Evolutionary conservation across 1,140 invertebrate genomes (phyloP).

Genomic region (Thaumetopoea pityocampa): DNA sequence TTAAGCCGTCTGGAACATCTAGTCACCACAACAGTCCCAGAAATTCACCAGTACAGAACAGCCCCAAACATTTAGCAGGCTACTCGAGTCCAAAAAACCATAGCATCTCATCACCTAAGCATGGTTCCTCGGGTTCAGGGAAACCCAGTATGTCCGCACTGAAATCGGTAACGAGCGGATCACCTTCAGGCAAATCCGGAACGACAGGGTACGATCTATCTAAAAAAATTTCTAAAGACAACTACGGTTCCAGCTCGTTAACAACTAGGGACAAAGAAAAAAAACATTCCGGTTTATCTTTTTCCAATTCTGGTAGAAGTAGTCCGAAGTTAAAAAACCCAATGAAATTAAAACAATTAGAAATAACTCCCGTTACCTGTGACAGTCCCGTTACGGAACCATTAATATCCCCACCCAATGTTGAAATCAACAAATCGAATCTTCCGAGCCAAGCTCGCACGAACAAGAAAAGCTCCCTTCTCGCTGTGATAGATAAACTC

Average conservation of each 20-base stretch:
- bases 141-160: constrained; percentile 92
- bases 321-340: constrained; percentile 83
- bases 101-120: constrained; percentile 85
- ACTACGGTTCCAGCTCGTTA: constrained; percentile 67
- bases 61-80: constrained; percentile 82
- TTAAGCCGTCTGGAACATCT: constrained; percentile 75
- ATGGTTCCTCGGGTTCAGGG: constrained; percentile 83
- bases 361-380: constrained; percentile 74
- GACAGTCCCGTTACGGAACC: constrained; percentile 62
- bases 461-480: constrained; percentile 87
- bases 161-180: constrained; percentile 84
- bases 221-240: constrained; percentile 76
- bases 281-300: constrained; percentile 76
- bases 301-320: constrained; percentile 71
- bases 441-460: constrained; percentile 78
- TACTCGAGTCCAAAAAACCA: constrained; percentile 82
- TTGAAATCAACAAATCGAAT: constrained; percentile 75
- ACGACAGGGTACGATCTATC: constrained; percentile 65
- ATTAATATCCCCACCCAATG: constrained; percentile 76
- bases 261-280: constrained; percentile 79
- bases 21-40: constrained; percentile 83
- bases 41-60: constrained; percentile 86
- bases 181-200: constrained; percentile 67
- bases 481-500: constrained; percentile 91
- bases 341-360: constrained; percentile 82